These are phyloP conservation scores for Lutjanus erythropterus DNA, from an alignment of 2,113 vertebrate genomes.

Conservation along the genomic window DNA sequence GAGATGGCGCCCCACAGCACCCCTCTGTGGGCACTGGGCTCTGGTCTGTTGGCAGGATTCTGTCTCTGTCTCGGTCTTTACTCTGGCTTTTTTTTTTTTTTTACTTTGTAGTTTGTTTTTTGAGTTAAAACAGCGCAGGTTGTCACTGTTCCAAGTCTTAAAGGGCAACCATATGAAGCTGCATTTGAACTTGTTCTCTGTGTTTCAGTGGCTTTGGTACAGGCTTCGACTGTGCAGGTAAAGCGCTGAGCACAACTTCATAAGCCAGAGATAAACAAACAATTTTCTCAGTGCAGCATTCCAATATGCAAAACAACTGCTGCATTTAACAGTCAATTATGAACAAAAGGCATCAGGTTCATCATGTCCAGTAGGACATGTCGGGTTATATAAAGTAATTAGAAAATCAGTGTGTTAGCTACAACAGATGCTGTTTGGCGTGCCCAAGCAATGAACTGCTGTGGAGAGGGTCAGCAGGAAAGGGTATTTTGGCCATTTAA, in stretches of 20 bases:
- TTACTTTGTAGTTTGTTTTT: constrained; percentile 49
- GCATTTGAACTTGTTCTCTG: constrained; percentile 82
- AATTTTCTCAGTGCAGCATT: constrained; percentile 6
- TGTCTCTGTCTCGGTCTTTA: constrained; percentile 59
- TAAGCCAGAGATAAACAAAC: constrained; percentile 2
- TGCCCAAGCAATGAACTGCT: too few relatives aligned
- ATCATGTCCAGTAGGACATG: not conserved
- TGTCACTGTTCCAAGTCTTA: constrained; percentile 84
- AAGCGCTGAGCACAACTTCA: constrained; percentile 32
- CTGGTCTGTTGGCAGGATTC: constrained; percentile 66
- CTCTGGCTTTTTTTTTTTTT: constrained; percentile 35
- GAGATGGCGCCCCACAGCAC: constrained; percentile 69
- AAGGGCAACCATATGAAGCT: constrained; percentile 81
- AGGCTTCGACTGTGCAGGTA: constrained; percentile 20
- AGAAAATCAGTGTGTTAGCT: too few relatives aligned
- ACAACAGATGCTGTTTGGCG: too few relatives aligned
- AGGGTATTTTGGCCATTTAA: too few relatives aligned
- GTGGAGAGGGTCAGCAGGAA: too few relatives aligned
- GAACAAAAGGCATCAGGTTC: not conserved
- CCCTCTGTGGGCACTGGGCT: constrained; percentile 70
- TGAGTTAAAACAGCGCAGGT: constrained; percentile 79
- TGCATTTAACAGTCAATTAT: not conserved
- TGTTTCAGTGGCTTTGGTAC: constrained; percentile 32
- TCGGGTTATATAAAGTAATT: too few relatives aligned
- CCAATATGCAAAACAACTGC: not conserved